Evolutionary conservation across 2,797 vertebrate species (phyloP).

Genomic region (Tamandua tetradactyla): DNA sequence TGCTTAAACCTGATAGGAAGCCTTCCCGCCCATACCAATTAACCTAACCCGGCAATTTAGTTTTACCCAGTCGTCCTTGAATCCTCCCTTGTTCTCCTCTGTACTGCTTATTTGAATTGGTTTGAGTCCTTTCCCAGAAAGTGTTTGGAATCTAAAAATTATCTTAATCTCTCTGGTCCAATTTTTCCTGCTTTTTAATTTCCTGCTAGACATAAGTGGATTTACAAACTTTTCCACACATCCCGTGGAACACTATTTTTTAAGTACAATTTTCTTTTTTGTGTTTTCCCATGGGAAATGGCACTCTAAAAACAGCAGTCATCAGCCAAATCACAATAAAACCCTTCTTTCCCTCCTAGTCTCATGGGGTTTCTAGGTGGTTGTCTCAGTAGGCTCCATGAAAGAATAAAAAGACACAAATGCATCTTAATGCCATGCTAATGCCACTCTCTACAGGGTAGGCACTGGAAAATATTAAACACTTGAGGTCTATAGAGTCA

Average conservation of each 20-base stretch:
- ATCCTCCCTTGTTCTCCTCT: slow-evolving; percentile 67
- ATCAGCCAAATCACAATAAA: neutral
- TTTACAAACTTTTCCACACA: slow-evolving; percentile 56
- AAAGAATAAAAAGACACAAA: slow-evolving; percentile 26
- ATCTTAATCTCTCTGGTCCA: slow-evolving; percentile 63
- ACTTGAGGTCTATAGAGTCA: neutral
- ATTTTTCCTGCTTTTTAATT: slow-evolving; percentile 74
- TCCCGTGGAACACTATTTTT: slow-evolving; percentile 30
- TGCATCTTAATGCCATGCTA: neutral
- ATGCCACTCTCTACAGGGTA: neutral
- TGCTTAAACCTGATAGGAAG: slow-evolving; percentile 80
- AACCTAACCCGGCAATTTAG: slow-evolving; percentile 78
- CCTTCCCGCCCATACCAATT: slow-evolving; percentile 81
- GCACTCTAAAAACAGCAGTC: neutral
- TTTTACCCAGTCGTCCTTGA: slow-evolving; percentile 80
- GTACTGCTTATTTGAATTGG: slow-evolving; percentile 70
- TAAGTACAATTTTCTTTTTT: slow-evolving; percentile 49
- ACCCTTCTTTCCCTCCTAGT: neutral
- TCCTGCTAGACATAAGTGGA: slow-evolving; percentile 16
- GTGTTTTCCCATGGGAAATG: neutral
- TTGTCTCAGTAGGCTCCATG: neutral
- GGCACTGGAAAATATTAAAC: neutral
- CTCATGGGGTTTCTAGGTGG: neutral
- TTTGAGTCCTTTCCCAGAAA: slow-evolving; percentile 78
- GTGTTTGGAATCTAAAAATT: slow-evolving; percentile 73